Conservation (phyloP, 1,140 invertebrate species). For the Brachionus asplanchnoidis region DNA sequence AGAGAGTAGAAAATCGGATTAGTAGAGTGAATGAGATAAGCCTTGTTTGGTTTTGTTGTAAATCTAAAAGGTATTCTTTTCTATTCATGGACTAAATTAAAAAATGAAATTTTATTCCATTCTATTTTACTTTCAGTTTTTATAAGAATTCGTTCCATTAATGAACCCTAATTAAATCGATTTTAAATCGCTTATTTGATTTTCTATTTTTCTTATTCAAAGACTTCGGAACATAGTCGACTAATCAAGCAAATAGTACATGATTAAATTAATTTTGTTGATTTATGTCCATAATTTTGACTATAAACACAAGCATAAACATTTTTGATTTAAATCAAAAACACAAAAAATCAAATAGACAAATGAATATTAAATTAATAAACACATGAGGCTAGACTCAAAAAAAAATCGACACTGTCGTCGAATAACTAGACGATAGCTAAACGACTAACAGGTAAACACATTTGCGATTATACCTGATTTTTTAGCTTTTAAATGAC, state of each 20-base stretch:
- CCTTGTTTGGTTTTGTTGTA: not conserved
- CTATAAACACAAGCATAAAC: constrained; percentile 1
- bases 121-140: not conserved
- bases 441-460: not conserved
- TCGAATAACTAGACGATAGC: not conserved
- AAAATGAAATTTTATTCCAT: constrained; percentile 5
- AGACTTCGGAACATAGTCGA: not conserved
- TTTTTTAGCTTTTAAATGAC: not conserved
- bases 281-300: constrained; percentile 4
- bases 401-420: not conserved
- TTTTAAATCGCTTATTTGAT: constrained; percentile 4
- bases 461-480: not conserved
- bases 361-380: constrained; percentile 7
- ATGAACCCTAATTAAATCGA: constrained; percentile 1
- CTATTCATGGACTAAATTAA: not conserved
- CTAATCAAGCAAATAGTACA: constrained; percentile 1
- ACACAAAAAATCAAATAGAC: not conserved
- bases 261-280: constrained; percentile 5
- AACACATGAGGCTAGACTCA: not conserved
- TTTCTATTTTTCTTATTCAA: not conserved
- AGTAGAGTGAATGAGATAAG: not conserved
- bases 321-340: constrained; percentile 6
- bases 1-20: not conserved
- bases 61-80: not conserved
- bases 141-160: not conserved